Evolutionary conservation across 2,113 vertebrate species (phyloP), one percentile per base, ranked within the genome.

Genomic region (Lepus europaeus): DNA sequence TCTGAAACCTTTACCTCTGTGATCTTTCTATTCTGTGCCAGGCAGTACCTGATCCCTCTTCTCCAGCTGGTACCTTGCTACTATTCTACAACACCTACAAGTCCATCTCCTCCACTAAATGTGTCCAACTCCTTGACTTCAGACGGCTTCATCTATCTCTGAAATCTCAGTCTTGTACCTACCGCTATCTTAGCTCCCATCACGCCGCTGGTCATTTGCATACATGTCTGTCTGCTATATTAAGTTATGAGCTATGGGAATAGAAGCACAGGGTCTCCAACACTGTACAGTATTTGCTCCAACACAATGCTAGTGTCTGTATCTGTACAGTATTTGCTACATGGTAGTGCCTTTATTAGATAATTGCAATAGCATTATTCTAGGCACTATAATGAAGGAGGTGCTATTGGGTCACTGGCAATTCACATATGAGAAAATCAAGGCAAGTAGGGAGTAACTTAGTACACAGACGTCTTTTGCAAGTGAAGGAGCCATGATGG

Each of bases 291-390:
- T 22, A 25, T 31, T 45, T 45, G 39, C 5, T 87, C 53, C 6
- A 1, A 29, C 6, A 5, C 3, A 59, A 22, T 0, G 0, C 2
- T 7, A 27, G 6, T 16, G 1, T 20, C 51, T 27, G 29, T 17
- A 39, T 68, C 63, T 45, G 45, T 45, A 45, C 2, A 22, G 4
- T 31, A 20, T 25, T 89, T 86, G n/a, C 19, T 17, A 23, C 3
- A 13, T 8, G 72, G 4, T 8, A 49, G 70, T 22, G 45, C 9
- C 13, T 29, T 59, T 56, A 17, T 66, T 63, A 80, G 10, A n/a
- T 76, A 33, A 80, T 39, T 68, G n/a, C 16, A 25, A 27, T 17
- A n/a, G 4, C 51, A 27, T 39, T 12, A 3, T 68, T 77, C 14
- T 61, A 59, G 53, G 17, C 3, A 51, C 17, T 78, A 79, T n/a